Base-by-base conservation (phyloP, 2,888 invertebrate species). In the Ennomos erosarius region DNA sequence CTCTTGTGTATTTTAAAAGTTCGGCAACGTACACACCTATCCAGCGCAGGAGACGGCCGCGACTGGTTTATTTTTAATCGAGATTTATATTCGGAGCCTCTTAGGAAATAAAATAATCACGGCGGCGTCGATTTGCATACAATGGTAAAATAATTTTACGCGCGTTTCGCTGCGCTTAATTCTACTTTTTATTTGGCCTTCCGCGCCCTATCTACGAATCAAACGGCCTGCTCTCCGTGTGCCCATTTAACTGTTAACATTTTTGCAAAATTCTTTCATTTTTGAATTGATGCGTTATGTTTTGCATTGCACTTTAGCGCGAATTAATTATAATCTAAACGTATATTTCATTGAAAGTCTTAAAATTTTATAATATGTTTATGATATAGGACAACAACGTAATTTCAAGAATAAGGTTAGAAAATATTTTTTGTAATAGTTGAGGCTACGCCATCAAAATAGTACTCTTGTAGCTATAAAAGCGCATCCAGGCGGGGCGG, bases 71-170 rank as follows among this genome's bases (percentile, higher is more conserved):
- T 89, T 88, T 89, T 88, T 82, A 82, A 85, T 78, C 84, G 82
- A 83, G 88, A 91, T 91, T 91, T 91, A 92, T 91, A 88, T 84
- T 85, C 85, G 78, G 81, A 78, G 80, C 78, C 82, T 90, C 88
- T 88, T 90, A 91, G 90, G 88, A 91, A 92, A 92, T 92, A 92
- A 92, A 92, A 92, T 92, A 91, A 92, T 92, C 91, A 92, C 90
- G 78, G 84, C 86, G 76, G 82, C 83, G 80, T 84, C 74, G 85
- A 92, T 92, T 92, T 92, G 92, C 92, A 92, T 92, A 92, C 92
- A 92, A 92, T 92, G 92, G 92, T 89, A 91, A 92, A 91, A 92
- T 92, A 92, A 92, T 92, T 92, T 92, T 92, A 92, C 92, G 92
- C 92, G 92, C 88, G 90, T 91, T 90, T 90, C 88, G 88, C 86